Base-by-base conservation (phyloP, 1,140 invertebrate species). In the Papilio polyxenes region DNA sequence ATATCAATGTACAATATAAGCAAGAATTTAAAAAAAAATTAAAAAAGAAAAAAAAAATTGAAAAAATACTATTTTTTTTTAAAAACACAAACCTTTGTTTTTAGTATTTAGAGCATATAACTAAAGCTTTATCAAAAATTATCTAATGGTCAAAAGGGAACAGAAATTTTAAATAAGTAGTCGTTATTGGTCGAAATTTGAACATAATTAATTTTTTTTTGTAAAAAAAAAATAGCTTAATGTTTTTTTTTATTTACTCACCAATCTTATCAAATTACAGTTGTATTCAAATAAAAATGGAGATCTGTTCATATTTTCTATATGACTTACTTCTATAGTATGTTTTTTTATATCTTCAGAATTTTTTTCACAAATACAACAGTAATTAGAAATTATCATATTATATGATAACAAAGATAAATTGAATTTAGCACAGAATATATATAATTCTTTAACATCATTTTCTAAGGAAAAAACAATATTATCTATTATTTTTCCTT, bases 201-300 rank as follows among this genome's bases (percentile, higher is more conserved):
- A 44, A 31, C 23, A 31, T 31, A 31, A 31, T 31, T 31, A 31
- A 6, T 44, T 44, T 44, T 2, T 6, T 44, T 44, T 44, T 44
- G 4, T 44, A 2, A 1, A 44, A 44, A 7, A 44, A 44, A 44
- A 44, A 44, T 44, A 44, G 40, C 4, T 44, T 44, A 44, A 44
- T 4, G 40, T 44, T 44, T 44, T 6, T 44, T 44, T 44, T 6
- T 6, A 72, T 72, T 31, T 76, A 85, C 87, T 86, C 77, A 88
- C 87, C 83, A 77, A 23, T 87, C 87, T 84, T 23, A 88, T 82
- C 3, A 88, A 69, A 80, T 88, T 81, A 11, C 65, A 7, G 11
- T 79, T 81, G 11, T 80, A 86, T 9, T 69, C 23, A 1, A 20
- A 13, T 31, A 83, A 79, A 69, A 87, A 88, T 0, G 82, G 80